Evolutionary conservation across 92 coral and sea anemone genomes (phyloP).

Genomic region (Virgularia gustaviana): DNA sequence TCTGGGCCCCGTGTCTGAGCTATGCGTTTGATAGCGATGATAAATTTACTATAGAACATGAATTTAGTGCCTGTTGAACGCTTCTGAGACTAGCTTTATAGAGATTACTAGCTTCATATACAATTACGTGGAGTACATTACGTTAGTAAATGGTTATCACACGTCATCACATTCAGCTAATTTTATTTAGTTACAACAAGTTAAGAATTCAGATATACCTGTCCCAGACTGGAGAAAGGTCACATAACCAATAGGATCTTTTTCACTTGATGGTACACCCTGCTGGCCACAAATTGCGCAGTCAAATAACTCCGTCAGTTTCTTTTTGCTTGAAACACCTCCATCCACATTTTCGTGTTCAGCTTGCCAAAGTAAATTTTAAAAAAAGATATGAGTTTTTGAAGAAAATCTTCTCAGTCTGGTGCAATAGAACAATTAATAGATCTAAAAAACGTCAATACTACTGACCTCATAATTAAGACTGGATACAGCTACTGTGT

Average conservation of each 20-base stretch:
- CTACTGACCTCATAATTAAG: too few relatives aligned
- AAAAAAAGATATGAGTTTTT: neutral
- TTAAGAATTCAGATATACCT: constrained; percentile 51
- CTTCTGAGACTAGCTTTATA: too few relatives aligned
- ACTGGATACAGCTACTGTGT: too few relatives aligned
- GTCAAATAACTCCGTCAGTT: constrained; percentile 58
- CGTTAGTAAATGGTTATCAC: too few relatives aligned
- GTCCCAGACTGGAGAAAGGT: constrained; percentile 78
- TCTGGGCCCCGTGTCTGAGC: too few relatives aligned
- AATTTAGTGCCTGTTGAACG: too few relatives aligned
- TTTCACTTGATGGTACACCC: constrained; percentile 73
- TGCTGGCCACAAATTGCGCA: constrained; percentile 95
- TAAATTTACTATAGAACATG: too few relatives aligned
- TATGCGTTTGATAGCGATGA: too few relatives aligned
- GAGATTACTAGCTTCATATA: too few relatives aligned
- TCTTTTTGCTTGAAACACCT: neutral
- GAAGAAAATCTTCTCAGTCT: neutral
- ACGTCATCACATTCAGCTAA: neutral
- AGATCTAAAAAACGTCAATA: too few relatives aligned
- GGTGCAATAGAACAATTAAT: too few relatives aligned
- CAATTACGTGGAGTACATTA: too few relatives aligned
- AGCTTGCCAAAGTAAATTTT: neutral
- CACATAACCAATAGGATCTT: constrained; percentile 80
- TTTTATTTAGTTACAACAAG: neutral
- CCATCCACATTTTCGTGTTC: neutral